These are phyloP conservation scores for Octopus bimaculoides DNA, from an alignment of 1,140 invertebrate genomes.

Conservation along the genomic window DNA sequence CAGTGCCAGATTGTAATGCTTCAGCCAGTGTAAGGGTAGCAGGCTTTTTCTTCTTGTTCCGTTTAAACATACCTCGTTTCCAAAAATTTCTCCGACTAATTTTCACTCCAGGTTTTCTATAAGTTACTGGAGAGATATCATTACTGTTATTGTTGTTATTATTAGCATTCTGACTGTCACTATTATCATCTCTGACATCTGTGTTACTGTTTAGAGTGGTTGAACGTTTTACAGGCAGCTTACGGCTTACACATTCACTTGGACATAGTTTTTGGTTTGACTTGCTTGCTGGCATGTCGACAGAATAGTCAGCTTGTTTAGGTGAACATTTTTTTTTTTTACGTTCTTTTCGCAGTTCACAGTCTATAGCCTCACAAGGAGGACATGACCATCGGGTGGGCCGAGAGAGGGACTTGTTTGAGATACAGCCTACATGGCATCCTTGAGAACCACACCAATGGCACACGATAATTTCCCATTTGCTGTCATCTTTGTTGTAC, in stretches of 20 bases:
- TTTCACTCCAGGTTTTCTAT: too few relatives aligned
- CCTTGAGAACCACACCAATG: conserved; percentile 64
- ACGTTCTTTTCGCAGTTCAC: background rate
- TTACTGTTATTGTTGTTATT: too few relatives aligned
- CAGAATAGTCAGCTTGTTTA: background rate
- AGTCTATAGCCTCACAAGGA: background rate
- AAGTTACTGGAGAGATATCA: too few relatives aligned
- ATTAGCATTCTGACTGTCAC: too few relatives aligned
- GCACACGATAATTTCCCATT: conserved; percentile 63
- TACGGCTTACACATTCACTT: background rate
- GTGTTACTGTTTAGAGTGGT: background rate
- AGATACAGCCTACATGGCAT: conserved; percentile 59
- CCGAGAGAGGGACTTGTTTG: background rate
- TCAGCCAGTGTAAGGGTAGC: too few relatives aligned
- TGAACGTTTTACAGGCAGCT: background rate
- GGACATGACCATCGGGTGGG: background rate
- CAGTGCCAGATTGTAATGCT: too few relatives aligned
- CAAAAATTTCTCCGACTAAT: too few relatives aligned
- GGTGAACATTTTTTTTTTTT: conserved; percentile 7
- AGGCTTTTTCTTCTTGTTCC: too few relatives aligned
- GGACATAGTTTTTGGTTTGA: background rate
- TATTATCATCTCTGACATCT: too few relatives aligned
- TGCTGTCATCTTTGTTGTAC: conserved; percentile 60
- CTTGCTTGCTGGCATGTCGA: background rate
- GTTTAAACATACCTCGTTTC: too few relatives aligned